Percentiles rank a stretch among this genome's conserved stretches.
Evolutionary conservation across 37 sponge, comb jelly and placozoan genomes (phyloP).

Genomic region (Chondrosia reniformis): DNA sequence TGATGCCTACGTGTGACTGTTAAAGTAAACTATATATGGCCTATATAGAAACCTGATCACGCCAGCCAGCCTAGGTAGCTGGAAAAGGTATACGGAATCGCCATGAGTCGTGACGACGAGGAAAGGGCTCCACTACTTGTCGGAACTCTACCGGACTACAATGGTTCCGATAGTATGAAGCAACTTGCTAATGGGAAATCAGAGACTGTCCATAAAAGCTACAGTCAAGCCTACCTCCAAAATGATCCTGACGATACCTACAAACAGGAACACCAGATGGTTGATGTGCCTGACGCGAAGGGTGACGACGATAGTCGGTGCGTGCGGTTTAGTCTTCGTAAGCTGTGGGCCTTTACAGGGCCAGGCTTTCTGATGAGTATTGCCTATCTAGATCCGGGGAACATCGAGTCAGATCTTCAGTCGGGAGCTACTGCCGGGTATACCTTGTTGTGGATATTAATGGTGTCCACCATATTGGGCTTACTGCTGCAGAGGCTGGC

Average conservation of each 20-base stretch:
- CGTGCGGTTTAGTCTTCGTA: slow-evolving; percentile 71
- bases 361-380: slow-evolving; percentile 99
- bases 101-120: no score
- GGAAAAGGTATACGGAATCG: no score
- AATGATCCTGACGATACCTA: not conserved
- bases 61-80: no score
- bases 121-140: no score
- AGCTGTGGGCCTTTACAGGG: slow-evolving; percentile 94
- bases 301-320: slow-evolving; percentile 20
- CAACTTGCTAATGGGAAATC: no score
- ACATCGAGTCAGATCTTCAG: slow-evolving; percentile 94
- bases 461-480: slow-evolving; percentile 83
- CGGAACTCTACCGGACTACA: no score
- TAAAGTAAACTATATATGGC: no score
- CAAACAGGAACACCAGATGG: not conserved
- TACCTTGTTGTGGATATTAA: slow-evolving; percentile 85
- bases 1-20: no score
- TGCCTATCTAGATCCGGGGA: slow-evolving; percentile 96
- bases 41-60: no score
- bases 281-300: not conserved
- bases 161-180: no score
- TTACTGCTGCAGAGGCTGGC: slow-evolving; percentile 81
- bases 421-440: slow-evolving; percentile 81
- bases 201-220: not conserved
- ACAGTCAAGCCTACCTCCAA: not conserved